Base-by-base conservation (phyloP, 2,113 vertebrate genomes). In the Melanostigma gelatinosum region DNA sequence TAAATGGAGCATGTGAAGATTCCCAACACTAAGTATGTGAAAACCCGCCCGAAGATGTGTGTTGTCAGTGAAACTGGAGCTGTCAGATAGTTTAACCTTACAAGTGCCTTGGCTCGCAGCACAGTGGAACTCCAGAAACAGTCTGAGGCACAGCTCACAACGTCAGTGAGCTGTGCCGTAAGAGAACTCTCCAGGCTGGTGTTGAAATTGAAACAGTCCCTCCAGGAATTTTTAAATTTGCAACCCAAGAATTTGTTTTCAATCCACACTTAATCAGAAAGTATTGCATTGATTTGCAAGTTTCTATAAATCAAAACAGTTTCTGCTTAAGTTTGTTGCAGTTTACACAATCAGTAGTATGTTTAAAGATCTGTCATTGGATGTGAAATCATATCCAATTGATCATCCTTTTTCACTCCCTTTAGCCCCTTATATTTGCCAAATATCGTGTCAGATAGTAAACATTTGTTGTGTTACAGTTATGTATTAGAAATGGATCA, bases 1-100 rank as follows among this genome's bases (percentile, higher is more conserved):
- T 76, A 89, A 93, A 89, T 92, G 88, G 79, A 92, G 83, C 86
- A 85, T 93, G 82, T 84, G 72, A 84, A 80, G 83, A 85, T 83
- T 85, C 79, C 87, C 87, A 81, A 64, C 66, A 66, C 74, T 72
- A 75, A 84, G 77, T 84, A 84, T 91, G 83, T 86, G 80, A 77
- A 84, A 84, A 88, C 88, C 74, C 69, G 79, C 91, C 71, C 0
- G 2, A 57, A 85, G 86, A 85, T 16, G 13, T 57, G 61, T 83
- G 74, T 75, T 78, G 76, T 87, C 85, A 69, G 68, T 82, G 85
- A 77, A 86, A 89, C 62, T 61, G 46, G 75, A 79, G 73, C 85
- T 91, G 90, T 92, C 89, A 87, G 67, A 83, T 86, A 77, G 66
- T 92, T 90, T 87, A 87, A 84, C 86, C 83, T 82, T 84, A 79